Base-by-base conservation (phyloP, 1,140 invertebrate species). In the Drosophila mayri region DNA sequence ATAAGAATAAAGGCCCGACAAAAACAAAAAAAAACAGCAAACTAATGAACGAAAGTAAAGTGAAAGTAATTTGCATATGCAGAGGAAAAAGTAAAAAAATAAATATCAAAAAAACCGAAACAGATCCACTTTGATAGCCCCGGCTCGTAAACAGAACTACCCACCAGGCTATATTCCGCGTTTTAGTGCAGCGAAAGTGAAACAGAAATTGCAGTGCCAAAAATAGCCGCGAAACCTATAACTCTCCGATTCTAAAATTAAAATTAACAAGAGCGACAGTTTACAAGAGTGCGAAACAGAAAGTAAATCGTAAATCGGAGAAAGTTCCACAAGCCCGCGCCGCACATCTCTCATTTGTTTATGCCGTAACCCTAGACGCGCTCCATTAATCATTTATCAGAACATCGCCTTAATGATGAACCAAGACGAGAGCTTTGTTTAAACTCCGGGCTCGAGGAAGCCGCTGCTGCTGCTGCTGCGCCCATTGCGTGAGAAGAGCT, bases 271-370 rank as follows among this genome's bases (percentile, higher is more conserved):
- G 43, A 46, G 32, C 37, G 73, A 52, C 63, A 77, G 61, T 46
- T 78, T 79, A 76, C 81, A 79, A 72, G 81, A 74, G 32, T 50
- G 66, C 63, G 83, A 88, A 87, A 88, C 84, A 84, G 84, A 87
- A 87, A 87, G 84, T 87, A 88, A 87, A 87, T 87, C 80, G 76
- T 88, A 88, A 83, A 84, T 79, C 84, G 64, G 84, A 78, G 84
- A 87, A 87, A 87, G 84, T 87, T 79, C 58, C 16, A 46, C 66
- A 11, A 20, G 37, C 50, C 66, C 38, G 47, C 25, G 43, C 11
- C 30, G 44, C 30, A 11, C 37, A 38, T 38, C 55, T 46, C 77
- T 77, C 62, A 84, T 85, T 85, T 84, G 81, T 47, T 67, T 85
- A 85, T 85, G 81, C 73, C 82, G 81, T 85, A 85, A 85, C 82